Evolutionary conservation across 2,888 invertebrate species (phyloP).

Genomic region (Xestia ashworthii): DNA sequence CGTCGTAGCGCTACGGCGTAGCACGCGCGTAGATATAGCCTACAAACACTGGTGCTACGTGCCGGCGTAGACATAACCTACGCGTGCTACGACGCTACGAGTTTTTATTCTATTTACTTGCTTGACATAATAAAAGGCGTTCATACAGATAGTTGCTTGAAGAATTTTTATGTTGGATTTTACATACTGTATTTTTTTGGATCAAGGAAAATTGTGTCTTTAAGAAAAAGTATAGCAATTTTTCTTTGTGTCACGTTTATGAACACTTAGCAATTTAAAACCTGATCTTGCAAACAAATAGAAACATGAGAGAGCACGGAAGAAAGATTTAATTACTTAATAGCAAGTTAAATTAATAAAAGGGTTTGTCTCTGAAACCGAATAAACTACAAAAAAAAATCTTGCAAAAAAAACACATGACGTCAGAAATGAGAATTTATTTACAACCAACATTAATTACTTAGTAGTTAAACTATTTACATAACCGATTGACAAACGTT

Average conservation of each 20-base stretch:
- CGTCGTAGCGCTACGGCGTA: slow-evolving; percentile 51
- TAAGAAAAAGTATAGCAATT: not conserved
- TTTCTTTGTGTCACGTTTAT: not conserved
- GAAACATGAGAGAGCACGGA: not conserved
- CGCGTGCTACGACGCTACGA: slow-evolving; percentile 57
- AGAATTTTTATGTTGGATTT: slow-evolving; percentile 21
- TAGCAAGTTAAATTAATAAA: slow-evolving; percentile 28
- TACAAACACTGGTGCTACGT: slow-evolving; percentile 12
- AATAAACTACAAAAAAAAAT: not conserved
- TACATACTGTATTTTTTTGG: slow-evolving; percentile 1
- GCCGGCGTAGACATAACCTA: slow-evolving; percentile 41
- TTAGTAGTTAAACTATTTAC: slow-evolving; percentile 8
- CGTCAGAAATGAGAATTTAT: not conserved
- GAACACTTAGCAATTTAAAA: slow-evolving; percentile 3
- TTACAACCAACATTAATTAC: not conserved
- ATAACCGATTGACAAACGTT: not conserved
- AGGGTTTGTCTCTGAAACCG: not conserved
- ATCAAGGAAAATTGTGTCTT: not conserved
- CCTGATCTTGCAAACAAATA: slow-evolving; percentile 13
- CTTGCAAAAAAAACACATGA: too few species aligned
- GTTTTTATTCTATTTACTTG: slow-evolving; percentile 53
- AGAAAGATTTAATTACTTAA: slow-evolving; percentile 24
- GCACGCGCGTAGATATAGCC: slow-evolving; percentile 20
- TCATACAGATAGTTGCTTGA: slow-evolving; percentile 19
- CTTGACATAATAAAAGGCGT: slow-evolving; percentile 39